Evolutionary conservation across 2,797 vertebrate species (phyloP).

Genomic region (Arremon brunneinucha): DNA sequence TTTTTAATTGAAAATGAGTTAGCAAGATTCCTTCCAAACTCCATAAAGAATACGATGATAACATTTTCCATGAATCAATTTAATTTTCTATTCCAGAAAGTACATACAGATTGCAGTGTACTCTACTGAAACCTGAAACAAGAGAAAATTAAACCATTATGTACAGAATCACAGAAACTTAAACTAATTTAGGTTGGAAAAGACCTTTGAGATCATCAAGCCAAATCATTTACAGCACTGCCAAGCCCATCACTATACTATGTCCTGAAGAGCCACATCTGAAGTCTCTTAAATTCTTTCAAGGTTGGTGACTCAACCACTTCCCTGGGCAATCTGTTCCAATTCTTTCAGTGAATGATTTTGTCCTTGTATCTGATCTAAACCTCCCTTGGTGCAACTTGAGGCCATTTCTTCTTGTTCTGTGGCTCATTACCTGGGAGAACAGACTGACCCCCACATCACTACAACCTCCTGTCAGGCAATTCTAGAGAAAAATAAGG

Average conservation of each 20-base stretch:
- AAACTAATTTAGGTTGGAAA: not conserved
- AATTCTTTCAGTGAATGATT: not conserved
- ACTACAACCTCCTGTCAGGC: not conserved
- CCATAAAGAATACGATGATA: not conserved
- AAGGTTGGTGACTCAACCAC: not conserved
- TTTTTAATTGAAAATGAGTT: not conserved
- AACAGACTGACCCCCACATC: not conserved
- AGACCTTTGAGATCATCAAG: not conserved
- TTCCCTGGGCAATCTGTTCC: not conserved
- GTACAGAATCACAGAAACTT: not conserved
- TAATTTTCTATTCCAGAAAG: not conserved
- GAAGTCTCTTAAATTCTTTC: not conserved
- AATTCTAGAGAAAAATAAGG: not conserved
- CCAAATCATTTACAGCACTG: not conserved
- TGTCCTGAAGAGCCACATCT: not conserved
- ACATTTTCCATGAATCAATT: not conserved
- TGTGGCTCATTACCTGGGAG: not conserved
- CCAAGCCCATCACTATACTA: not conserved
- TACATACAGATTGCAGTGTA: not conserved
- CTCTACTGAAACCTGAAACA: not conserved
- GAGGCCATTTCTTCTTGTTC: not conserved
- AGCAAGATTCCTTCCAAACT: not conserved
- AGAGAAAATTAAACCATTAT: not conserved
- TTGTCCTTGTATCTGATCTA: fast-evolving
- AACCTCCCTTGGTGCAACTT: not conserved